These are phyloP conservation scores for Punctoribates punctum DNA, from an alignment of 2,888 invertebrate genomes.

Conservation along the genomic window DNA sequence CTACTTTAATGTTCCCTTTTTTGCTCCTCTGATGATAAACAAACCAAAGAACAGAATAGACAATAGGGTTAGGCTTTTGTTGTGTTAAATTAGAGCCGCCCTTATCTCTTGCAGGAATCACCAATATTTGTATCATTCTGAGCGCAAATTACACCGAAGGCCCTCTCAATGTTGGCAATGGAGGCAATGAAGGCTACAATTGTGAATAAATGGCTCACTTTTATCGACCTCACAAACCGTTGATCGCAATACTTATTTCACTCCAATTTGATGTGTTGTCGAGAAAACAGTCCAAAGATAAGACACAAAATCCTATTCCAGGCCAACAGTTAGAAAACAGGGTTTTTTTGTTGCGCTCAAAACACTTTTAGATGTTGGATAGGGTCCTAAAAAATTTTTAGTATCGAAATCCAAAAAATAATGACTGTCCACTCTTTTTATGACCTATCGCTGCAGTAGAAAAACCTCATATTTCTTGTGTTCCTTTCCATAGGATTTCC, in stretches of 20 bases:
- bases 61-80: conserved; percentile 29
- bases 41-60: conserved; percentile 19
- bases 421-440: not conserved
- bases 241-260: not conserved
- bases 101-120: conserved; percentile 13
- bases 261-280: conserved; percentile 11
- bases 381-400: not conserved
- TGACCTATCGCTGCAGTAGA: not conserved
- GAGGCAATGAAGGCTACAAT: conserved; percentile 6
- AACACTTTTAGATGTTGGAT: not conserved
- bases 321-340: not conserved
- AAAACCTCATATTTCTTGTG: not conserved
- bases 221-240: conserved; percentile 33
- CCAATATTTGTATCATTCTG: conserved; percentile 26
- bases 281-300: conserved; percentile 10
- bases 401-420: not conserved
- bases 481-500: not conserved
- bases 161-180: conserved; percentile 4
- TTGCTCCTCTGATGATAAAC: not conserved
- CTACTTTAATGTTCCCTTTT: conserved; percentile 15
- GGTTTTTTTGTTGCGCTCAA: not conserved
- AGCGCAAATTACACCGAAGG: conserved; percentile 30
- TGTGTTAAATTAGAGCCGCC: conserved; percentile 26
- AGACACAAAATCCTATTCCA: conserved; percentile 19
- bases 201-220: conserved; percentile 32